Base-by-base conservation (phyloP, 2,113 vertebrate genomes). In the Pelecanoides urinatrix region DNA sequence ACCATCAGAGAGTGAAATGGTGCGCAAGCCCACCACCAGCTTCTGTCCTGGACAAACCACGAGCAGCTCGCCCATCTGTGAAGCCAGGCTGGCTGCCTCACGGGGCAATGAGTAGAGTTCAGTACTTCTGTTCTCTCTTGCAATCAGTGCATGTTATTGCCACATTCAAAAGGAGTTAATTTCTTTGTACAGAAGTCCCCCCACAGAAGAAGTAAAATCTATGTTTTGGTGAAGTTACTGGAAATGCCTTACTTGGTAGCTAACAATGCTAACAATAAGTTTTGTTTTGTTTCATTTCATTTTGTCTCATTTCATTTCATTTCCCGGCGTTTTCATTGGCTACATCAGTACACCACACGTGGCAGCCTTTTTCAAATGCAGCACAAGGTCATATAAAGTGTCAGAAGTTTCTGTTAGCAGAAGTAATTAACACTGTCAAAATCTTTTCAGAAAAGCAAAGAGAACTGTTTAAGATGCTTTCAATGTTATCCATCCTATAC, bases 381-480 rank as follows among this genome's bases (percentile, higher is more conserved):
- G 70, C 29, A 87, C 26, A 36, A 87, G 85, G 84, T 63, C 77
- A 12, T 42, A 9, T 18, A 74, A 88, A 88, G 49, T 42, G 42
- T 70, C 72, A 92, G 63, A 88, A 88, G 73, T 77, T 66, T 88
- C 62, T 90, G 66, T 65, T 85, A 73, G 55, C 67, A 55, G 49
- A 94, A 72, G n/a, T 92, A 93, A 91, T 90, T 93, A 93, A 79
- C 18, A n/a, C 50, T 83, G 71, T 85, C 78, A 95, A 90, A 92
- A 86, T 86, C 25, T 63, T 84, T 86, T 70, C 65, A 71, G 44
- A 75, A 92, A 88, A 78, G 59, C 56, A 65, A 74, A 81, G 59
- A 80, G 32, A 76, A 70, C n/a, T 73, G 8, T 65, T 95, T 87
- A 75, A 92, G 49, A 78, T 91, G 59, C 32, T 67, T 93, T 86